Base-by-base conservation (phyloP, 2,797 vertebrate genomes). In the Syncerus caffer region DNA sequence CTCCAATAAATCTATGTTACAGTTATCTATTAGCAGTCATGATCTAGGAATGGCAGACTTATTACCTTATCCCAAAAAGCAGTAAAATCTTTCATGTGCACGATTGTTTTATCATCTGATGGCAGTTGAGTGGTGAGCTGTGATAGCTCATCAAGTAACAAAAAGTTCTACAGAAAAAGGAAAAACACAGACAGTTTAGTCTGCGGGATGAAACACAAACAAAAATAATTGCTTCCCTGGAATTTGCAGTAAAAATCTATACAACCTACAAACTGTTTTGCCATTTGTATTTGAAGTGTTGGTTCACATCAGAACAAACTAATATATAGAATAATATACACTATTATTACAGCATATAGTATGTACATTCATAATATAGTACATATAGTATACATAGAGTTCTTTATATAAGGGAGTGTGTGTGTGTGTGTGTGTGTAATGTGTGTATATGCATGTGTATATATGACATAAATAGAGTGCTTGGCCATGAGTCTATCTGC, bases 21-120 rank as follows among this genome's bases (percentile, higher is more conserved):
- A 45, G 51, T 1, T 15, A 3, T 21, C 45, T 27, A 29, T 42
- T 3, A 16, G 58, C 31, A 74, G 14, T 7, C 38, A 67, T 0
- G 4, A 55, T 21, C 60, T 76, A 16, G 4, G 7, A 57, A 51
- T 1, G 25, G 3, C 45, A 13, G 25, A 13, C 14, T 12, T 85
- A 91, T 99, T 98, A 99, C 99, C 99, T 99, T 99, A 98, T 99
- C 99, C 99, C 99, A 99, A 97, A 98, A 99, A 98, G 99, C 99
- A 67, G 99, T 99, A 86, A 99, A 98, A 98, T 99, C 99, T 95
- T 99, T 99, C 92, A 99, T 98, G 31, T 99, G 98, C 93, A 99
- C 99, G 27, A 99, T 96, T 4, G 87, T 96, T 89, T 99, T 99
- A 87, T 98, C 99, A 27, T 98, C 98, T 64, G 98, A 96, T 31